A percentile compares a stretch with the other conserved stretches of the same genome.
Evolutionary conservation across 2,113 vertebrate genomes (phyloP).

Genomic region (Oreochromis niloticus): DNA sequence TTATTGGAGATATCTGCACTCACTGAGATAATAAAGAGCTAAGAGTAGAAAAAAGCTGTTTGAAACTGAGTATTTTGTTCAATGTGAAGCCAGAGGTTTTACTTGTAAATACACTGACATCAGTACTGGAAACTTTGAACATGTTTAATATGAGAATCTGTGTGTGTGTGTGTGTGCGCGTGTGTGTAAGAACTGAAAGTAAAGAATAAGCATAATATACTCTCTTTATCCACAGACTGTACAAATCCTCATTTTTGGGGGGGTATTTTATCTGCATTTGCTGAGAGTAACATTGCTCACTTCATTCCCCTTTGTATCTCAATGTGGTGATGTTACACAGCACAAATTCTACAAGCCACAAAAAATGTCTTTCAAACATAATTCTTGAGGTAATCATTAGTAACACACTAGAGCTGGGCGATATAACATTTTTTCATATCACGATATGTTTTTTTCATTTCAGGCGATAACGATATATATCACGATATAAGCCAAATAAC

Average conservation of each 20-base stretch:
- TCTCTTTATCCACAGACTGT: background rate
- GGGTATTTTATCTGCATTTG: background rate
- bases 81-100: background rate
- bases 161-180: no score
- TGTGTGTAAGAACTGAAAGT: no score
- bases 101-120: background rate
- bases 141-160: background rate
- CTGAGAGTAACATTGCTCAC: background rate
- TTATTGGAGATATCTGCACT: background rate
- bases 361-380: background rate
- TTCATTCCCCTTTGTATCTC: background rate
- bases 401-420: no score
- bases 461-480: no score
- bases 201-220: background rate
- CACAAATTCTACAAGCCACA: slow-evolving; percentile 7
- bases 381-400: slow-evolving; percentile 36
- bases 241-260: background rate
- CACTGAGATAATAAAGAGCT: background rate
- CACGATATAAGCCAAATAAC: no score
- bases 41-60: background rate
- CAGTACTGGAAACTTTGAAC: background rate
- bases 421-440: no score
- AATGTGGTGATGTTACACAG: background rate
- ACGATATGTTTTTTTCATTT: no score
- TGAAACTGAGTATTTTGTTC: background rate